A percentile compares a stretch with the other conserved stretches of the same genome.
Conservation (phyloP, 1,140 invertebrate species). For the Leguminivora glycinivorella region DNA sequence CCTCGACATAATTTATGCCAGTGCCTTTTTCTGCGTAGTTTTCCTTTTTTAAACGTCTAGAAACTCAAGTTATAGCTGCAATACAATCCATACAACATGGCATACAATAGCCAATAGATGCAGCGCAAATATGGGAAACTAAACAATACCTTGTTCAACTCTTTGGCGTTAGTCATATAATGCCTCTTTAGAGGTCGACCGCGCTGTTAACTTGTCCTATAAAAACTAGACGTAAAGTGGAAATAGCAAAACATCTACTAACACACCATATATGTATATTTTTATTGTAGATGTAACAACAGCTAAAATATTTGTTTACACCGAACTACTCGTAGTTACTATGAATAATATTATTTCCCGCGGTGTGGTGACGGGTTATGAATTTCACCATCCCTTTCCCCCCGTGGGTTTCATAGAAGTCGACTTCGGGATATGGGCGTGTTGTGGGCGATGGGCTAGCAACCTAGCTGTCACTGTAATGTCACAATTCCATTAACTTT, state of each 20-base stretch:
- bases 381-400: too few relatives aligned
- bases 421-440: too few relatives aligned
- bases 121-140: conserved; percentile 20
- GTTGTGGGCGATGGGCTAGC: too few relatives aligned
- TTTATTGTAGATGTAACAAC: too few relatives aligned
- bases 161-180: conserved; percentile 18
- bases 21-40: neutral
- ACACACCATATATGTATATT: neutral
- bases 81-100: conserved; percentile 2
- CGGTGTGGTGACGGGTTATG: too few relatives aligned
- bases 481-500: too few relatives aligned
- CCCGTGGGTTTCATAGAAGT: too few relatives aligned
- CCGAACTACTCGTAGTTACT: neutral
- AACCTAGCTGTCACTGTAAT: too few relatives aligned
- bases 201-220: conserved; percentile 1
- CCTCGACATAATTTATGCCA: neutral
- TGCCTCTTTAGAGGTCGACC: conserved; percentile 2
- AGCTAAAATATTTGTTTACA: neutral
- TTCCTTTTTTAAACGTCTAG: neutral
- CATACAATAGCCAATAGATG: conserved; percentile 22
- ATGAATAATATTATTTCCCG: neutral
- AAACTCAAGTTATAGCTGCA: neutral
- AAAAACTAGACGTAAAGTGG: neutral
- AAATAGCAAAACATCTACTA: neutral
- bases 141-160: conserved; percentile 16